Base-by-base conservation (phyloP, 64 coral and sea anemone genomes). In the Platygyra sinensis region DNA sequence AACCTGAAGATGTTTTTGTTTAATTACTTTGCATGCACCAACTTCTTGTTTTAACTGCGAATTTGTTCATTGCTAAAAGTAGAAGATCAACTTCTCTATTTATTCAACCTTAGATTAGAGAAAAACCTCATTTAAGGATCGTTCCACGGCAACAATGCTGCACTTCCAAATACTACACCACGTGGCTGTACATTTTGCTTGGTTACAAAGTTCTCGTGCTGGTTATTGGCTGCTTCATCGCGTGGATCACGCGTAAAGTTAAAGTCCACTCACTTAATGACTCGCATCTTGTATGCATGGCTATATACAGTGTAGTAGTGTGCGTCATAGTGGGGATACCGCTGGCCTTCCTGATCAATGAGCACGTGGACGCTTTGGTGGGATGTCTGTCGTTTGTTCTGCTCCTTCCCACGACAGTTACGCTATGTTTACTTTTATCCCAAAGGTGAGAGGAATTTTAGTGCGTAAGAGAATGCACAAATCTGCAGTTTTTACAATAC, bases 161-260 rank as follows among this genome's bases (percentile, higher is more conserved):
- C 54, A 46, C 86, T 72, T 95, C 93, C 1, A 52, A 81, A 50
- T 72, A 91, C 69, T 54, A 67, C 20, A 91, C 83, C 75, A 88
- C 93, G 16, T 95, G 93, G 93, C 52, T 88, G 13, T 95, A 88
- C 84, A 67, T 95, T 52, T 73, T 95, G 16, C 55, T 95, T 61
- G 84, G 89, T 20, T 95, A 95, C 65, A 95, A 95, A 80, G 67
- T 72, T 17, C 60, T 88, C 52, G 2, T 88, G 17, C 72, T 95
- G n/a, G 64, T 95, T 67, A 71, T 91, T 64, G 89, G 89, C 33
- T 95, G 93, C 28, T 95, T 95, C 65, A 63, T 95, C 51, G 89
- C 93, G 10, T 91, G 89, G 89, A 75, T 87, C 52, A 91, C 93
- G 61, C 77, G 89, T 30, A 67, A 63, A 69, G 83, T 61, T 27